Conservation (phyloP, 2,888 invertebrate genomes). For the Tinea semifulvella region DNA sequence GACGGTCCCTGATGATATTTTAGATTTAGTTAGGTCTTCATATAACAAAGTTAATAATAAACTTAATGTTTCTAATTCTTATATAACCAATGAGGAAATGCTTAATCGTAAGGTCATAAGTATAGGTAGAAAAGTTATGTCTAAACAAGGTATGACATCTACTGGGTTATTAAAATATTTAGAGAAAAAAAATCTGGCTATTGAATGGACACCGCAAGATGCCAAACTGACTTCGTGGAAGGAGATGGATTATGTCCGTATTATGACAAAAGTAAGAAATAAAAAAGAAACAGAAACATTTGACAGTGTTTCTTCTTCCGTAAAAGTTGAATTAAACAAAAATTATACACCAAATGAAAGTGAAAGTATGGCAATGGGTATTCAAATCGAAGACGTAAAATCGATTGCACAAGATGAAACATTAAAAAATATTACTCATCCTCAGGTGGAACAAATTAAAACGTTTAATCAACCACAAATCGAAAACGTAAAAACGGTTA, state of each 20-base stretch:
- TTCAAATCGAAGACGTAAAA: no score
- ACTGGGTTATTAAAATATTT: slow-evolving; percentile 43
- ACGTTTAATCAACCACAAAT: no score
- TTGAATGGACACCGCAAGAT: slow-evolving; percentile 31
- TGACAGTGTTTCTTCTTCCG: slow-evolving; percentile 15
- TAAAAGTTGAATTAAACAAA: not conserved
- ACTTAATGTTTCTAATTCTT: slow-evolving; percentile 20
- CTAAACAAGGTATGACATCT: slow-evolving; percentile 34
- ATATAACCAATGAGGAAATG: not conserved
- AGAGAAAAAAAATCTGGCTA: slow-evolving; percentile 40
- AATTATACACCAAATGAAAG: not conserved
- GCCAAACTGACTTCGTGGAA: slow-evolving; percentile 19
- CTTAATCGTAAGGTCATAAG: slow-evolving; percentile 48
- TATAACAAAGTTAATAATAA: slow-evolving; percentile 29
- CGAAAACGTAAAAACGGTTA: no score
- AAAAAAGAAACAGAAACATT: slow-evolving; percentile 18
- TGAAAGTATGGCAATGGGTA: slow-evolving; percentile 28
- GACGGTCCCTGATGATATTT: slow-evolving; percentile 25
- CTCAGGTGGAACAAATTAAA: no score
- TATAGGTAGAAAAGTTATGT: slow-evolving; percentile 46
- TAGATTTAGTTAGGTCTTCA: slow-evolving; percentile 36
- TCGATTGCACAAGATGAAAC: no score
- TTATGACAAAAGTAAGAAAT: slow-evolving; percentile 32
- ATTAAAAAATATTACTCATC: no score
- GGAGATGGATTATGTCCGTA: slow-evolving; percentile 28